Evolutionary conservation across 2,888 invertebrate species (phyloP), one percentile per base, ranked within the genome.

Genomic region (Drosophila formosana): DNA sequence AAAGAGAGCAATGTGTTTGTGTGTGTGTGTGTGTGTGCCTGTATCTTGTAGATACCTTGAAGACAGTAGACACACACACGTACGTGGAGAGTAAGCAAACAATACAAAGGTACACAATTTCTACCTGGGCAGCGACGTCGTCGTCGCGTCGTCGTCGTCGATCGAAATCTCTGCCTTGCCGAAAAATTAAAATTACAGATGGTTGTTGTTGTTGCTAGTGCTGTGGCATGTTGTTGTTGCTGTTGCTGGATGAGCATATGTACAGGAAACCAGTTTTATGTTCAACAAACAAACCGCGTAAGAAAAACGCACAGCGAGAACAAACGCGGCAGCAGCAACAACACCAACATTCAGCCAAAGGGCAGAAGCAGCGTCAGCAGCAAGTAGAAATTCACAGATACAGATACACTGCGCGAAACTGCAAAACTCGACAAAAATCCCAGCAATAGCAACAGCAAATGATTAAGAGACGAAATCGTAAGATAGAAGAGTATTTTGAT

Each of bases 241-340:
- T 75, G 76, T 82, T 63, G 78, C 78, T 84, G 84, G 87, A 86
- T 80, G 88, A 81, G 89, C 89, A 88, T 88, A 85, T 85, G 84
- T 83, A 88, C 85, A 85, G 89, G 89, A 85, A 85, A 85, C 85
- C 85, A 85, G 85, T 85, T 85, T 86, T 86, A 83, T 84, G 84
- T 86, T 88, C 84, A 78, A 86, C 87, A 84, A 84, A 84, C 66
- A 84, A 78, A 85, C 68, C 73, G 78, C 74, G 75, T 77, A 87
- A 83, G 85, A 80, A 83, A 82, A 80, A 82, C 82, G 74, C 75
- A 72, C 82, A 79, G 67, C 75, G 49, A 84, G 72, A 70, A 85
- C 75, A 80, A 79, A 68, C 65, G 79, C 72, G 77, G 60, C 77
- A 57, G 8, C 62, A 68, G 45, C 61, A 63, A 26, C 69, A 66